Base-by-base conservation (phyloP, 2,797 vertebrate species). In the Lagothrix lagotricha region DNA sequence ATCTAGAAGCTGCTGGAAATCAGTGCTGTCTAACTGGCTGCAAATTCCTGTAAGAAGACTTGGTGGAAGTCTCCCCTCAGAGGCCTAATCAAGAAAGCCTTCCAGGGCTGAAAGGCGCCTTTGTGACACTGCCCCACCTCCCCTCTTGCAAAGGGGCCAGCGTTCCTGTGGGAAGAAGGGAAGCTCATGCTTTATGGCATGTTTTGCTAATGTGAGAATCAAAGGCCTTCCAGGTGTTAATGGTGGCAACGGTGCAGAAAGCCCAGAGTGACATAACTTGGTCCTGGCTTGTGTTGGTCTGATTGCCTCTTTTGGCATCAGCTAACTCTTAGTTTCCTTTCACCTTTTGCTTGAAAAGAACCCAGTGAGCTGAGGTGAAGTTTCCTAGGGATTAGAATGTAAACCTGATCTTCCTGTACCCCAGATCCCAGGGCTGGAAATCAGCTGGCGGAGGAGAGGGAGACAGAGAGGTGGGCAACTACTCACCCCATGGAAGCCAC, bases 121-220 rank as follows among this genome's bases (percentile, higher is more conserved):
- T n/a, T 98, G 98, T 98, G 93, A 87, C 70, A 14, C n/a, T 48
- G 92, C 86, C 36, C 1, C 4, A 17, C 94, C 39, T 84, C 44
- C 92, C 93, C 70, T 61, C 76, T 83, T 75, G 80, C 89, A 41
- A 2, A 5, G 96, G 97, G 97, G 50, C 58, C 93, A n/a, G 19
- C 96, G 96, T 98, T 98, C 98, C 98, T 96, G 96, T 92, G 98
- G 97, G 97, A 98, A 83, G 61, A 58, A 82, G 81, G 86, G 95
- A 97, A 98, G 79, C 57, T 26, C 19, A 72, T 61, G 95, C 97
- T 98, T 98, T 98, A 97, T 98, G 98, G 98, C 97, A 93, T 98
- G 97, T 98, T 98, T 98, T 98, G 97, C 98, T 98, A 98, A 98
- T 28, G 93, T 97, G 98, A 96, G 95, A 98, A 98, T 98, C 97